Base-by-base conservation (phyloP, 2,888 invertebrate species). In the Drosophila quinaria region DNA sequence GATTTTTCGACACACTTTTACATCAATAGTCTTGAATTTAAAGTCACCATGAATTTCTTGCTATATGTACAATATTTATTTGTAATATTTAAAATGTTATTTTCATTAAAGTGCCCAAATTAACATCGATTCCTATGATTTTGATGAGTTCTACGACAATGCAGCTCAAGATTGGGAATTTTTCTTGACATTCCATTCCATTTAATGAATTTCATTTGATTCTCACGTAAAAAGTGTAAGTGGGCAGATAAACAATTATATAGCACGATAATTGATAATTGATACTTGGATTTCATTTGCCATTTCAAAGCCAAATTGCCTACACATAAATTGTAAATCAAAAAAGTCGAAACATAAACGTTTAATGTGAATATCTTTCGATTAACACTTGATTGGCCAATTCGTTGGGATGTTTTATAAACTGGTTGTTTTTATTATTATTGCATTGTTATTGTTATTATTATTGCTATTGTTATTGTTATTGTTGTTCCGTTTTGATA, bases 221-320 rank as follows among this genome's bases (percentile, higher is more conserved):
- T 69, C 59, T 59, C 54, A 67, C 46, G 52, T 47, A 46, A 41
- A 13, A 11, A 3, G 13, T 37, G 10, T 3, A 35, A n/a, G 49
- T 61, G 39, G 33, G 25, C 3, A 64, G 64, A 74, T 76, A 73
- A 73, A 61, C 59, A 73, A 73, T 78, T 78, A 68, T 64, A 78
- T 72, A 8, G 73, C 59, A 17, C 8, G n/a, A 39, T 55, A 62
- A 79, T 74, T 69, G 62, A 62, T 4, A 22, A 22, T 22, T 22
- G 22, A 31, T 13, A 41, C 41, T 9, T 56, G 15, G 71, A 58
- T 77, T 6, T 22, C 22, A 22, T 22, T 22, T 22, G 68, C 13
- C 17, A 37, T 35, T 39, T 46, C 25, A 67, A 68, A 47, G 69
- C 22, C 39, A 0, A 56, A 62, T 70, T 55, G 46, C 25, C 5